phyloP scores from a whole-genome alignment of 2,888 invertebrate species.

The Myathropa florea region DNA sequence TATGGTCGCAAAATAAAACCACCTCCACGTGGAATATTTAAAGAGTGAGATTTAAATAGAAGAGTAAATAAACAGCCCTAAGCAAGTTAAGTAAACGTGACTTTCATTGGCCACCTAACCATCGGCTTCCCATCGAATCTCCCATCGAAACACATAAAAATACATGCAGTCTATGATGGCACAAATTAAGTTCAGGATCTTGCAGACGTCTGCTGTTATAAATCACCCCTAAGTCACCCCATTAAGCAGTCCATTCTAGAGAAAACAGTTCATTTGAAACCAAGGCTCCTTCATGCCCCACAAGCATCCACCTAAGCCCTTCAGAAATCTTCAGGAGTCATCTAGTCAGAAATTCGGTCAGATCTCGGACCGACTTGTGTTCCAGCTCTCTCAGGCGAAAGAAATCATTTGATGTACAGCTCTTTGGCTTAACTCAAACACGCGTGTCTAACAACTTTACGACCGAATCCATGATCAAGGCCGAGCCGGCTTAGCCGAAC shows the following conservation, averaged over 20 bases:
- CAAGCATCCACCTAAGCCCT: neutral
- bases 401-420: neutral
- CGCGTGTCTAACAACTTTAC: constrained; percentile 18
- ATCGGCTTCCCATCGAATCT: no score
- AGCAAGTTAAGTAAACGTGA: no score
- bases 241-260: neutral
- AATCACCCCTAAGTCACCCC: neutral
- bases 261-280: neutral
- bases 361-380: neutral
- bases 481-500: constrained; percentile 21
- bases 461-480: constrained; percentile 6
- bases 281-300: no score
- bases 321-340: neutral
- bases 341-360: neutral
- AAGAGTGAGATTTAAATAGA: no score
- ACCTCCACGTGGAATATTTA: no score
- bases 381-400: neutral
- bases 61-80: no score
- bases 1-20: no score
- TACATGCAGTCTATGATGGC: neutral
- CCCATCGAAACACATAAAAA: neutral
- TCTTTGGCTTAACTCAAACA: neutral
- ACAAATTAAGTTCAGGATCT: neutral
- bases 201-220: neutral
- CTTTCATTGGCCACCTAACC: no score